These are phyloP conservation scores for Hippocampus zosterae DNA, from an alignment of 2,113 vertebrate genomes.

Conservation along the genomic window DNA sequence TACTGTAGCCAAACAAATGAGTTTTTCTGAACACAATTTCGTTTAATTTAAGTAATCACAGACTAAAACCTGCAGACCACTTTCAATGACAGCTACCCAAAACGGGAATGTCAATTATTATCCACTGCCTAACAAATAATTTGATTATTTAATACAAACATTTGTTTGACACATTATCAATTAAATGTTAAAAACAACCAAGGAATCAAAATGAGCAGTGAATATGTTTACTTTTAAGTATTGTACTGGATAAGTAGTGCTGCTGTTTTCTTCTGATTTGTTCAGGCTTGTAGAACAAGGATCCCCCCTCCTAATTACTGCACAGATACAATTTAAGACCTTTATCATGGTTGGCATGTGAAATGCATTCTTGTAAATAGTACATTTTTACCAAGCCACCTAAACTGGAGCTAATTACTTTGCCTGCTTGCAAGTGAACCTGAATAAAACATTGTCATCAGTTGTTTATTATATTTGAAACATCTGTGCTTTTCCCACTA, in stretches of 20 bases:
- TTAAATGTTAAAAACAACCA: not conserved
- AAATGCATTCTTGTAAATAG: not conserved
- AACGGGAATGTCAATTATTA: not conserved
- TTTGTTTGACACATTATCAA: not conserved
- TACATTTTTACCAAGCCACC: not conserved
- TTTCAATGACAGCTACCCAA: not conserved
- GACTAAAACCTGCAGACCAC: not conserved
- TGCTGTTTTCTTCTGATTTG: not conserved
- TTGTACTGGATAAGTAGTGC: not conserved
- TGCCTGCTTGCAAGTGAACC: not conserved
- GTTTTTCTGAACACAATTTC: constrained; percentile 7
- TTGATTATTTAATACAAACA: constrained; percentile 5
- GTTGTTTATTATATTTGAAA: not conserved
- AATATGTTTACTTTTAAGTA: not conserved
- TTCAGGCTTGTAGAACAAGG: not conserved
- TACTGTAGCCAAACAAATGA: constrained; percentile 22
- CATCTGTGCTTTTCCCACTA: not conserved
- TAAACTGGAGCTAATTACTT: not conserved
- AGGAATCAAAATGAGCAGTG: not conserved
- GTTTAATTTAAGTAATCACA: constrained; percentile 20
- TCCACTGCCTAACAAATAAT: not conserved
- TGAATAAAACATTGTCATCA: not conserved
- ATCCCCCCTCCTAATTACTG: not conserved
- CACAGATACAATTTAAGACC: not conserved
- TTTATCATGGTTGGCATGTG: not conserved